phyloP scores from a whole-genome alignment of 2,888 invertebrate genomes.

The Synanthedon andrenaeformis region DNA sequence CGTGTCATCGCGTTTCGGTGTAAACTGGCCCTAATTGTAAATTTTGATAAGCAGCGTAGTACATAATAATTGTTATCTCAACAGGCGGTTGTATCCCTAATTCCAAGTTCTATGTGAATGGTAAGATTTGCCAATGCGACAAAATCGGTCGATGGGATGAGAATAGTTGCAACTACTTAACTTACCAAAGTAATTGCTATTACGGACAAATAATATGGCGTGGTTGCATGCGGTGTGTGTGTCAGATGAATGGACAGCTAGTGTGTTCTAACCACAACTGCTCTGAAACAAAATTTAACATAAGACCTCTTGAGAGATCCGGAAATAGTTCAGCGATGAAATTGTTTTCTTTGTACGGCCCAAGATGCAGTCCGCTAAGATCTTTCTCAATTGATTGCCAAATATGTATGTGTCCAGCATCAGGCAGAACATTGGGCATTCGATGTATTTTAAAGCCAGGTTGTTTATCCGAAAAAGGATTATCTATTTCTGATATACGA shows the following conservation, averaged over 20 bases:
- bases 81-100: constrained; percentile 36
- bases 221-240: constrained; percentile 48
- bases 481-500: constrained; percentile 10
- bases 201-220: constrained; percentile 43
- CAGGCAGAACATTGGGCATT: constrained; percentile 38
- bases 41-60: too few relatives aligned
- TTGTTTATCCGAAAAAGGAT: constrained; percentile 22
- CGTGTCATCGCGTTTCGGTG: too few relatives aligned
- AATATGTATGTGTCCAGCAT: constrained; percentile 47
- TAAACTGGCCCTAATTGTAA: too few relatives aligned
- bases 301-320: neutral
- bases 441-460: constrained; percentile 45
- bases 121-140: constrained; percentile 40
- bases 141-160: constrained; percentile 35
- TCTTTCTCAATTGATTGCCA: constrained; percentile 51
- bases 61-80: too few relatives aligned
- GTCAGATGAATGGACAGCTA: constrained; percentile 38
- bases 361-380: constrained; percentile 41
- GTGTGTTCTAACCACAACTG: constrained; percentile 35
- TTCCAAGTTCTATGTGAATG: constrained; percentile 38
- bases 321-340: neutral
- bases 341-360: constrained; percentile 4
- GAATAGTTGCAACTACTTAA: constrained; percentile 25
- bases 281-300: constrained; percentile 8
- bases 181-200: constrained; percentile 28